Evolutionary conservation across 35 echinoderm and acorn worm genomes (phyloP).

Genomic region (Hemicentrotus pulcherrimus): DNA sequence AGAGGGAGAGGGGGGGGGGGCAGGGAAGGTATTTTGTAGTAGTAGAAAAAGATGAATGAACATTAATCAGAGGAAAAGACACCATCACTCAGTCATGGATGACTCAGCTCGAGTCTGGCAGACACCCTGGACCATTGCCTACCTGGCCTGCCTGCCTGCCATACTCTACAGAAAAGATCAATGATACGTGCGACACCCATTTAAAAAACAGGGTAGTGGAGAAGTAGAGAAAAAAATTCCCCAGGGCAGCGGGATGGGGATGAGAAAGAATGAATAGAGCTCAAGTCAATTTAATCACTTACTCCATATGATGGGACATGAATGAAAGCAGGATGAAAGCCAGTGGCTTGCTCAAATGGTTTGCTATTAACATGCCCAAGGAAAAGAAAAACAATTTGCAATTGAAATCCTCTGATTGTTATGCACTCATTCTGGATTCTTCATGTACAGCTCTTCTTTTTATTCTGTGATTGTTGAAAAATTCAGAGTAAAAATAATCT

Average conservation of each 20-base stretch:
- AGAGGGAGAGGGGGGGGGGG: background rate
- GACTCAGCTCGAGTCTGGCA: constrained; percentile 31
- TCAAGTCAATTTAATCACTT: constrained; percentile 20
- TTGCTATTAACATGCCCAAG: constrained; percentile 10
- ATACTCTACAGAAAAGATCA: background rate
- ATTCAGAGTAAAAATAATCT: background rate
- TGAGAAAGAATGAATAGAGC: constrained; percentile 30
- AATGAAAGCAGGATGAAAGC: background rate
- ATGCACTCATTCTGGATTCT: background rate
- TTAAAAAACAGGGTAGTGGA: constrained; percentile 13
- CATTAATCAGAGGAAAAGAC: constrained; percentile 23
- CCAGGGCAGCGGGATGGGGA: constrained; percentile 30
- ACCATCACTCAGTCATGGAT: constrained; percentile 19
- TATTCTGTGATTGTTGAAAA: background rate
- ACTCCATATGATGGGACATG: background rate
- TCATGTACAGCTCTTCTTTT: background rate
- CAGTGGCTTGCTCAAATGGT: background rate
- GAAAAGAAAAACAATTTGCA: background rate
- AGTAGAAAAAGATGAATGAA: constrained; percentile 25
- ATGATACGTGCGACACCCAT: constrained; percentile 37
- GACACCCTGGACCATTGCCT: constrained; percentile 15
- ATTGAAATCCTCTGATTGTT: constrained; percentile 11
- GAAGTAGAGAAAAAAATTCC: constrained; percentile 15
- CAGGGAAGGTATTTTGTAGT: background rate
- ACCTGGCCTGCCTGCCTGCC: constrained; percentile 5